Percentiles rank a stretch among this genome's conserved stretches.
Conservation (phyloP, 2,113 vertebrate genomes). For the Machaerirhynchus nigripectus region DNA sequence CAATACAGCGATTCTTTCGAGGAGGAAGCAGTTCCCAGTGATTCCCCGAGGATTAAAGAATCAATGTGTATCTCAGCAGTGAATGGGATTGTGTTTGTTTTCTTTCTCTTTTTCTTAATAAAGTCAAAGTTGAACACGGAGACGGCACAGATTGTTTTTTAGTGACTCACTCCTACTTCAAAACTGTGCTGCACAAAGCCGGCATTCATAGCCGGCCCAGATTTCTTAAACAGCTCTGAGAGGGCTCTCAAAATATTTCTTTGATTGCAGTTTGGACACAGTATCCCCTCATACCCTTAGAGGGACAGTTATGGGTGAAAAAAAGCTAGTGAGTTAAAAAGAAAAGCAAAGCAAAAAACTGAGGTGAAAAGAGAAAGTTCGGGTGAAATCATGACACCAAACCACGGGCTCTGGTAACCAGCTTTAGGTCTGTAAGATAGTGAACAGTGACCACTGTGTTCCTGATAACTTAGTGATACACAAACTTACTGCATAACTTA, state of each 20-base stretch:
- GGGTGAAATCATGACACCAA: neutral
- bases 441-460: neutral
- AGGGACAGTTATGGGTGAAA: neutral
- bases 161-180: constrained; percentile 66
- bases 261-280: neutral
- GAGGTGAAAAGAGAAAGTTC: neutral
- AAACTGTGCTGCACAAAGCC: constrained; percentile 32
- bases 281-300: neutral
- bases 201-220: neutral
- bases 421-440: neutral
- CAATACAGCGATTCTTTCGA: neutral
- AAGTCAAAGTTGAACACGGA: constrained; percentile 49
- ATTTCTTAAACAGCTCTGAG: constrained; percentile 36
- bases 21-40: neutral
- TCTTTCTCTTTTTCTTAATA: constrained; percentile 50
- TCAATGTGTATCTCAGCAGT: neutral
- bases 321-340: neutral
- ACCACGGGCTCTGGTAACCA: neutral
- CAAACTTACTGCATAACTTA: neutral
- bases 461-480: neutral
- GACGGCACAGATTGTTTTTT: constrained; percentile 55
- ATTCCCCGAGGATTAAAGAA: constrained; percentile 24
- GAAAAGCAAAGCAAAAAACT: neutral
- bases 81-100: constrained; percentile 42
- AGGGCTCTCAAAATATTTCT: constrained; percentile 50